Conservation (phyloP, 2,113 vertebrate genomes). For the Dromiciops gliroides region DNA sequence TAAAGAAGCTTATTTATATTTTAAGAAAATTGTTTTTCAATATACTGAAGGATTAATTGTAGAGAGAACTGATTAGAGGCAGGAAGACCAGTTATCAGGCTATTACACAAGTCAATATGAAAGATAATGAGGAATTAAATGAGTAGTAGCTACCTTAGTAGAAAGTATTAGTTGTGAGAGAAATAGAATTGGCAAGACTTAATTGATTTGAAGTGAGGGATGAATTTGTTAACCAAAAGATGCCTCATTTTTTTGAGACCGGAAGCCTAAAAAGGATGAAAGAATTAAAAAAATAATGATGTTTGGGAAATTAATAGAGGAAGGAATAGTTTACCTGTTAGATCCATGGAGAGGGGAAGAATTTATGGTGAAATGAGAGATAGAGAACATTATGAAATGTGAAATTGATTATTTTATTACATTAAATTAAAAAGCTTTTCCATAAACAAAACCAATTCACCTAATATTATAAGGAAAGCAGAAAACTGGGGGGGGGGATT, state of each 20-base stretch:
- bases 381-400: too few species aligned
- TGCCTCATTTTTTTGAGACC: background rate
- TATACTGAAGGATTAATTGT: background rate
- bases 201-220: background rate
- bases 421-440: too few species aligned
- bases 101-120: background rate
- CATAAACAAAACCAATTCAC: too few species aligned
- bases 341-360: too few species aligned
- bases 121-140: background rate
- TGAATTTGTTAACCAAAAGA: background rate
- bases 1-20: background rate
- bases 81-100: background rate
- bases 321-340: too few species aligned
- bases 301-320: too few species aligned
- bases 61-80: background rate
- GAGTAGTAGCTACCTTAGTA: background rate
- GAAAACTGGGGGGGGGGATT: too few species aligned
- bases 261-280: background rate
- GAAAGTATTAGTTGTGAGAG: background rate
- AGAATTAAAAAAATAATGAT: background rate
- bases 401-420: too few species aligned
- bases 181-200: background rate
- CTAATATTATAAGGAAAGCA: too few species aligned
- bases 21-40: background rate
- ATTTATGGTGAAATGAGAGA: too few species aligned